Evolutionary conservation across 2,797 vertebrate genomes (phyloP).

Genomic region (Chiroxiphia lanceolata): DNA sequence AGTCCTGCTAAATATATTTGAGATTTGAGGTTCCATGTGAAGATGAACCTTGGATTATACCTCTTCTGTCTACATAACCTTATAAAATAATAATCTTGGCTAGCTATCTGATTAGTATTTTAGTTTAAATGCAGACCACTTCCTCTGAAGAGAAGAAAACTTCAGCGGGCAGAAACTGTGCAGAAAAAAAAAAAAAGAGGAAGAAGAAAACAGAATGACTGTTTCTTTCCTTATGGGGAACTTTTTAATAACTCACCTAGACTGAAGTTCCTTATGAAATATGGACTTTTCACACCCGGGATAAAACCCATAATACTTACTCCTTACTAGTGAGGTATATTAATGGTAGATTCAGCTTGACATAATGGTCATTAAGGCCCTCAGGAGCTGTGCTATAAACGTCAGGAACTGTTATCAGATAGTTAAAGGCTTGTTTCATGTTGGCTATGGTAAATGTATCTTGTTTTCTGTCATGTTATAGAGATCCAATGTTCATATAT

Average conservation of each 20-base stretch:
- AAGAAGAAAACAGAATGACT: not conserved
- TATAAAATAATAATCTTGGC: not conserved
- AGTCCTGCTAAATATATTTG: not conserved
- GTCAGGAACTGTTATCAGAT: conserved; percentile 65
- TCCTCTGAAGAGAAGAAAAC: conserved; percentile 6
- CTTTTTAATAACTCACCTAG: conserved; percentile 65
- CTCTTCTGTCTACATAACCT: not conserved
- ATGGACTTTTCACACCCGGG: conserved; percentile 54
- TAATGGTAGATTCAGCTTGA: conserved; percentile 71
- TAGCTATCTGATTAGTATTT: not conserved
- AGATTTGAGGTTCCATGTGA: not conserved
- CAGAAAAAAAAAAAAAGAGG: not conserved
- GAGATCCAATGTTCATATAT: not conserved
- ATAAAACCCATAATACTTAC: conserved; percentile 65
- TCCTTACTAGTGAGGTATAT: conserved; percentile 63
- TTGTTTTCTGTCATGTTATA: conserved; percentile 23
- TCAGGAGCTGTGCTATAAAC: conserved; percentile 71
- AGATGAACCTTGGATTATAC: not conserved
- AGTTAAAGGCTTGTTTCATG: conserved; percentile 62
- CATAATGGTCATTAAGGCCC: conserved; percentile 70
- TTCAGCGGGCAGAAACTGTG: not conserved
- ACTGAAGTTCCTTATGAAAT: conserved; percentile 66
- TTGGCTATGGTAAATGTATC: not conserved
- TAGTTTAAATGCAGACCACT: not conserved
- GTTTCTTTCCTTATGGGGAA: conserved; percentile 14